Evolutionary conservation across 2,113 vertebrate species (phyloP), one percentile per base, ranked within the genome.

Genomic region (Anarrhichthys ocellatus): DNA sequence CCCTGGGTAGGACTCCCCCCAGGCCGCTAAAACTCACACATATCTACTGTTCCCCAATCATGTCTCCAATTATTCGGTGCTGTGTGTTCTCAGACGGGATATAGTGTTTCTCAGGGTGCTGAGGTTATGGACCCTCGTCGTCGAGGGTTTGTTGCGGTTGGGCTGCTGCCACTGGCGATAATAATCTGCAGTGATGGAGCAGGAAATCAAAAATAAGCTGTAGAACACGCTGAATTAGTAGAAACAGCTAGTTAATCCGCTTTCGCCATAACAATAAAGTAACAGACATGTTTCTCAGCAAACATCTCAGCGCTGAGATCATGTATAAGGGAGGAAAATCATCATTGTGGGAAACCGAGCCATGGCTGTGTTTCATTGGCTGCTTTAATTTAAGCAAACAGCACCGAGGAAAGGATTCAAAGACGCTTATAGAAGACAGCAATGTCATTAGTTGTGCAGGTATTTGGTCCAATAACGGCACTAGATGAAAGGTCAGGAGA

Each of bases 141-240:
- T 83, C 15, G 29, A 34, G 56, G 76, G 88, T 90, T 94, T 95
- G 93, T 94, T 95, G 91, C 82, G 64, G 27, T 94, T 95, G 94
- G 94, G 82, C 64, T 22, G 63, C 18, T 82, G 93, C 94, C 93
- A 94, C 78, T 9, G 6, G 11, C 83, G 88, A 94, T 94, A 92
- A 73, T 72, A 89, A 94, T 91, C 93, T 92, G 70, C 29, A 74
- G 82, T 78, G 85, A 81, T 46, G 83, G 80, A 88, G 86, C 90
- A 88, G 94, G 92, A 94, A 95, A 95, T 95, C 83, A 93, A 93
- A 93, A 92, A 92, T 90, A 89, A 91, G 80, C 86, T 65, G 70
- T 63, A 42, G 83, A 89, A 89, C 86, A 86, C 85, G 70, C 77
- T 80, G 89, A 95, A 90, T 94, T 93, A 88, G 91, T 91, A 81